Percentiles rank a stretch among this genome's conserved stretches.
Conservation (phyloP, 2,888 invertebrate genomes). For the Epiperipatus broadwayi region DNA sequence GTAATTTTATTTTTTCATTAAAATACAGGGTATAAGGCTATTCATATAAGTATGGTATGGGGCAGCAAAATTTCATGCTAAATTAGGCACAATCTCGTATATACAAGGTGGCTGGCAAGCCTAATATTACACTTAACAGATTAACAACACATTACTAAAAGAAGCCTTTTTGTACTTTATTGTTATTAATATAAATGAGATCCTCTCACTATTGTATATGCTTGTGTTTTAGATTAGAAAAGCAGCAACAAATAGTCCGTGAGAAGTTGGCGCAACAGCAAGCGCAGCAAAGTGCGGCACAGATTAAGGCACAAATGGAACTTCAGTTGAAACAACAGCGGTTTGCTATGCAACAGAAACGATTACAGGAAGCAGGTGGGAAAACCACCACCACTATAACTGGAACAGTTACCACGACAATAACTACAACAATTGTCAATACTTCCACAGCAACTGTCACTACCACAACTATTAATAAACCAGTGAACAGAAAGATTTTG, state of each 20-base stretch:
- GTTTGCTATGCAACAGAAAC: constrained; percentile 70
- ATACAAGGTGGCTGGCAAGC: too few species aligned
- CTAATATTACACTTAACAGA: too few species aligned
- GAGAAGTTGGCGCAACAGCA: constrained; percentile 23
- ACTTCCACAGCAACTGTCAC: constrained; percentile 16
- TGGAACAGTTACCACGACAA: constrained; percentile 11
- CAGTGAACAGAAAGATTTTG: too few species aligned
- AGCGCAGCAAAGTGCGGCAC: constrained; percentile 24
- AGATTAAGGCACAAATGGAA: constrained; percentile 58
- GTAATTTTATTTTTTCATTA: too few species aligned
- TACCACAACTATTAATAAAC: constrained; percentile 15
- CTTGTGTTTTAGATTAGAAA: constrained; percentile 26
- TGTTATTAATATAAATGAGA: too few species aligned
- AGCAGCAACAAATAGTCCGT: constrained; percentile 27
- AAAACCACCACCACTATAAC: constrained; percentile 10
- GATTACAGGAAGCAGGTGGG: constrained; percentile 26
- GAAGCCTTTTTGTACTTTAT: too few species aligned
- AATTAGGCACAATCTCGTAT: too few species aligned
- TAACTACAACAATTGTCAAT: constrained; percentile 10
- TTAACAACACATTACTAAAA: too few species aligned
- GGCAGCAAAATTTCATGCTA: too few species aligned
- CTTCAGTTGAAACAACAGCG: constrained; percentile 69
- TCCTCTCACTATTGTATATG: too few species aligned
- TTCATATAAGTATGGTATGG: too few species aligned
- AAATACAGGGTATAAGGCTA: too few species aligned